Evolutionary conservation across 1,140 invertebrate genomes (phyloP), one percentile per base, ranked within the genome.

Genomic region (Aphelinus atriplicis): DNA sequence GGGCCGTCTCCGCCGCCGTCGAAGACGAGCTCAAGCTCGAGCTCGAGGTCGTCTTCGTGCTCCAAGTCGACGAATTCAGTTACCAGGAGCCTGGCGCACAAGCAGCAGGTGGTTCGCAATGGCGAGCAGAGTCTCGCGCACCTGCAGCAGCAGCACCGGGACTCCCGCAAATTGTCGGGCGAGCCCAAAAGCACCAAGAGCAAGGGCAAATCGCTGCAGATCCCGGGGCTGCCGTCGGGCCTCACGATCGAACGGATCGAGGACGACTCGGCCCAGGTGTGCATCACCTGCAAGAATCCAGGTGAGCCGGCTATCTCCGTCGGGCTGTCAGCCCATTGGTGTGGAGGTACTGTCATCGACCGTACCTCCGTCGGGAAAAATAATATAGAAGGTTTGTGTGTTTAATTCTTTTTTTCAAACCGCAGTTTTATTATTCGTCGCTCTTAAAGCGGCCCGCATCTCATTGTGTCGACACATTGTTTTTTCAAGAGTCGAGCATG

Each of bases 201-300:
- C 86, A 66, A 82, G 26, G 84, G 81, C 43, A 85, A 83, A 42
- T 79, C 83, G 42, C 80, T 85, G 42, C 83, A 84, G 43, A 87
- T 88, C 68, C 86, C 87, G 0, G 84, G 81, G n/a, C 75, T 86
- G 46, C 84, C 85, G 0, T 83, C 84, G 45, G 79, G 84, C 55
- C 70, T 86, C 2, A 86, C 84, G 42, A 84, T 87, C 48, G 84
- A 85, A 63, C 84, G 81, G 64, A 84, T 86, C 62, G 84, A 83
- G 4, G 83, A 78, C 55, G 88, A 89, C 71, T 80, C 83, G n/a
- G 84, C 83, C 50, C 26, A 26, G 26, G 80, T 85, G 50, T 90
- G 89, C 77, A 62, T 88, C 10, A 80, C 81, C 57, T 90, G 89
- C 73, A 86, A 85, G 79, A 84, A 86, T 78, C 82, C 88, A 83